Percentiles rank a stretch among this genome's conserved stretches.
These are phyloP conservation scores for Ammodytes dubius DNA, from an alignment of 2,113 vertebrate genomes.

Conservation along the genomic window DNA sequence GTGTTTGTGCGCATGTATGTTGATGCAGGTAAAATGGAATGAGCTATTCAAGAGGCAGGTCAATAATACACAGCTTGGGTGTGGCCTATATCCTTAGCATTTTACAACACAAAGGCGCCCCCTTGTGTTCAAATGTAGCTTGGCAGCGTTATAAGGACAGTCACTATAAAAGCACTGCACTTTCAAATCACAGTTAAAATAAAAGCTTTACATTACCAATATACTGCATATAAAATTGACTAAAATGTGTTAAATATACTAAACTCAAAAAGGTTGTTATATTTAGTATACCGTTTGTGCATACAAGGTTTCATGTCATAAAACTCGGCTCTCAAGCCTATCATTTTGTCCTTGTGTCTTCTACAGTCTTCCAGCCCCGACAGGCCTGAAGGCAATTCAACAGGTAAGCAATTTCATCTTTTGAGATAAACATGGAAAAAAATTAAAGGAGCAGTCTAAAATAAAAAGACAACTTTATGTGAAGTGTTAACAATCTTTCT, in stretches of 20 bases:
- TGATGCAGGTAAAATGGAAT: constrained; percentile 7
- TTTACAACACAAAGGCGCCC: constrained; percentile 39
- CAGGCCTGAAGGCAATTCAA: constrained; percentile 85
- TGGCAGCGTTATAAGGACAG: background rate
- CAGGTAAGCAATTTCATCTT: constrained; percentile 82
- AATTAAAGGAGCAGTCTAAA: too few species aligned
- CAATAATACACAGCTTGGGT: background rate
- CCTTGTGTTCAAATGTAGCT: constrained; percentile 34
- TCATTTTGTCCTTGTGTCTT: constrained; percentile 38
- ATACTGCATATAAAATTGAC: background rate
- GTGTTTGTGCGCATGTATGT: background rate
- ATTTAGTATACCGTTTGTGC: background rate
- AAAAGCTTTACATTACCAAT: background rate
- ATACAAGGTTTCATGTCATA: background rate
- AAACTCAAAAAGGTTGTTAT: background rate
- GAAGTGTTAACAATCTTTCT: background rate
- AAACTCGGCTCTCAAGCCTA: background rate
- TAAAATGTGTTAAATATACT: background rate
- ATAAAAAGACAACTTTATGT: background rate
- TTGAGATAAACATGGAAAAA: background rate
- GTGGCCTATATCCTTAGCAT: background rate
- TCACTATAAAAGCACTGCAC: background rate
- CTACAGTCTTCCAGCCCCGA: constrained; percentile 82
- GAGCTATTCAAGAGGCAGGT: background rate
- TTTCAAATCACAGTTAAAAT: background rate